Evolutionary conservation across 2,797 vertebrate genomes (phyloP).

Genomic region (Hylomyscus alleni): DNA sequence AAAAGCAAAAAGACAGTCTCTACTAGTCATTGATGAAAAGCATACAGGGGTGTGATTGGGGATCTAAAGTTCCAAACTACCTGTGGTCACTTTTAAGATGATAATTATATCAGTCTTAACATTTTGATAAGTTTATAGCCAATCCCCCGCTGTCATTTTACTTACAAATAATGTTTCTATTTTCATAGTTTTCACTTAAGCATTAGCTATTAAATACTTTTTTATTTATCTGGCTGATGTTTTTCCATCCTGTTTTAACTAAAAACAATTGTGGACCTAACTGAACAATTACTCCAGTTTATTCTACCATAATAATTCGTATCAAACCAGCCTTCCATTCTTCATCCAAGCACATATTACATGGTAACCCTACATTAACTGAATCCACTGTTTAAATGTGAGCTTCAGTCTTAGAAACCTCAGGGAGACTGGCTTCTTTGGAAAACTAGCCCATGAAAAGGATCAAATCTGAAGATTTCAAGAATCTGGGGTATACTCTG

Average conservation of each 20-base stretch:
- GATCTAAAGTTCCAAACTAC: conserved; percentile 18
- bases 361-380: background rate
- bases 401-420: background rate
- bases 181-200: conserved; percentile 29
- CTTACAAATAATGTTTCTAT: conserved; percentile 27
- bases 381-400: background rate
- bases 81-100: conserved; percentile 15
- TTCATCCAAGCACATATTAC: background rate
- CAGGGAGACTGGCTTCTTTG: background rate
- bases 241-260: background rate
- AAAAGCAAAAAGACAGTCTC: background rate
- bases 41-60: background rate
- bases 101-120: conserved; percentile 36
- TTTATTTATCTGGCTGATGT: conserved; percentile 11
- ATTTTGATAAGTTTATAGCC: conserved; percentile 1
- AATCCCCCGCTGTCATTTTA: background rate
- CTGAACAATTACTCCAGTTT: conserved; percentile 7
- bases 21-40: background rate
- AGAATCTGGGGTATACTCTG: background rate
- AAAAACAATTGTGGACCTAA: conserved; percentile 2
- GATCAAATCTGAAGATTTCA: conserved; percentile 10
- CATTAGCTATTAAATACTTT: background rate
- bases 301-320: conserved; percentile 16
- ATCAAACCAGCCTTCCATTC: background rate
- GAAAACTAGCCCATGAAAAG: background rate